These are phyloP conservation scores for Antennarius striatus DNA, from an alignment of 2,113 vertebrate genomes.

Conservation along the genomic window DNA sequence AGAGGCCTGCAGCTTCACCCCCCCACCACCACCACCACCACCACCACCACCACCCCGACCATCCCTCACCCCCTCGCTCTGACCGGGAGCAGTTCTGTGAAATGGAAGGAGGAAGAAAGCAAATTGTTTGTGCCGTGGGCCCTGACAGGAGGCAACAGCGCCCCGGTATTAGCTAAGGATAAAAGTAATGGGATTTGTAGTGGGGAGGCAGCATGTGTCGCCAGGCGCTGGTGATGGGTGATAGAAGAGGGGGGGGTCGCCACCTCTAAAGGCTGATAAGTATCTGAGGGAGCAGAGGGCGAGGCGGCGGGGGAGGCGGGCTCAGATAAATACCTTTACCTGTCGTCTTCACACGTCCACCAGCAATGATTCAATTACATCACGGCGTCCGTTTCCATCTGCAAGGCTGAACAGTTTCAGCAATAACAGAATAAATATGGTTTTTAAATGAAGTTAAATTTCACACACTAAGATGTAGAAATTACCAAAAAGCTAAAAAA, in stretches of 20 bases:
- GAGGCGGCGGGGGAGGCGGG: slow-evolving; percentile 51
- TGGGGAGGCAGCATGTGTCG: slow-evolving; percentile 69
- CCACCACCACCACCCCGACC: slow-evolving; percentile 44
- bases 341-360: slow-evolving; percentile 29
- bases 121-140: slow-evolving; percentile 80
- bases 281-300: slow-evolving; percentile 68
- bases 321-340: slow-evolving; percentile 62
- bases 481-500: too few relatives aligned
- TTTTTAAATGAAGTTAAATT: neutral
- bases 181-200: slow-evolving; percentile 83
- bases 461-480: too few relatives aligned
- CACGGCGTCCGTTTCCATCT: too few relatives aligned
- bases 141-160: slow-evolving; percentile 74
- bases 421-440: neutral
- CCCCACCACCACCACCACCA: slow-evolving; percentile 45
- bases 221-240: slow-evolving; percentile 77
- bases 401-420: too few relatives aligned
- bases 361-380: neutral
- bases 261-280: slow-evolving; percentile 77
- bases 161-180: slow-evolving; percentile 79
- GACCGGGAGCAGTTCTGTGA: slow-evolving; percentile 67
- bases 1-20: slow-evolving; percentile 58
- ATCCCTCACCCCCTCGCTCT: slow-evolving; percentile 55
- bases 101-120: slow-evolving; percentile 75
- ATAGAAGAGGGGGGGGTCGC: slow-evolving; percentile 66